Percentiles rank a stretch among this genome's conserved stretches.
Evolutionary conservation across 2,113 vertebrate genomes (phyloP).

Genomic region (Erythrolamprus reginae): DNA sequence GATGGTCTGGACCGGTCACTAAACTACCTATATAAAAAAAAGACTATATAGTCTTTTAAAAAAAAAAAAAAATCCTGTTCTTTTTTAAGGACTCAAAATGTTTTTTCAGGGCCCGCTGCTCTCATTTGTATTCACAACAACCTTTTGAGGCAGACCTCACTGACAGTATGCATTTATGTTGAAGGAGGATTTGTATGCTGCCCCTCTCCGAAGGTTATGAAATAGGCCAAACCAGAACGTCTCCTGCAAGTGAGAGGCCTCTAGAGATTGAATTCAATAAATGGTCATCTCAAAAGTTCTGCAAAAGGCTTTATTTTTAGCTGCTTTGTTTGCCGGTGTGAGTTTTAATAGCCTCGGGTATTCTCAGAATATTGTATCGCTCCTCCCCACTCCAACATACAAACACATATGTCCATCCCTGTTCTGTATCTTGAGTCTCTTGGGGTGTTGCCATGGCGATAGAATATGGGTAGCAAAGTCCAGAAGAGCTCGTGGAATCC

Average conservation of each 20-base stretch:
- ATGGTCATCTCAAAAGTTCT: background rate
- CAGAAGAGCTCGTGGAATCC: background rate
- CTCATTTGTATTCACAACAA: background rate
- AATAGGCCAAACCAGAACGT: background rate
- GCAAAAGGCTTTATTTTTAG: background rate
- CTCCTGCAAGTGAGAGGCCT: background rate
- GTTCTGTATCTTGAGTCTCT: background rate
- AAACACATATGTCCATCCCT: conserved; percentile 13
- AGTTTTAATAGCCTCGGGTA: background rate
- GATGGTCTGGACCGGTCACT: background rate
- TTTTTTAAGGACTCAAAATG: background rate
- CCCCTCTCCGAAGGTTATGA: too few species aligned
- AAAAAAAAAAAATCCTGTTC: background rate
- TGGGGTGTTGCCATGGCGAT: conserved; percentile 7
- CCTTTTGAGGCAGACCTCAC: background rate
- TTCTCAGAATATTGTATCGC: background rate
- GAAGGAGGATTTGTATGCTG: background rate
- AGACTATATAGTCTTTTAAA: background rate
- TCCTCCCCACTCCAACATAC: background rate
- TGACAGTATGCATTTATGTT: background rate
- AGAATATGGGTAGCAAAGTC: background rate
- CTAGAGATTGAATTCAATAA: background rate
- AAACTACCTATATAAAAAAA: background rate
- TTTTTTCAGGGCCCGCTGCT: background rate
- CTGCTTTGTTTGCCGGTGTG: background rate